Conservation (phyloP, 2,797 vertebrate genomes). For the Epinephelus awoara region DNA sequence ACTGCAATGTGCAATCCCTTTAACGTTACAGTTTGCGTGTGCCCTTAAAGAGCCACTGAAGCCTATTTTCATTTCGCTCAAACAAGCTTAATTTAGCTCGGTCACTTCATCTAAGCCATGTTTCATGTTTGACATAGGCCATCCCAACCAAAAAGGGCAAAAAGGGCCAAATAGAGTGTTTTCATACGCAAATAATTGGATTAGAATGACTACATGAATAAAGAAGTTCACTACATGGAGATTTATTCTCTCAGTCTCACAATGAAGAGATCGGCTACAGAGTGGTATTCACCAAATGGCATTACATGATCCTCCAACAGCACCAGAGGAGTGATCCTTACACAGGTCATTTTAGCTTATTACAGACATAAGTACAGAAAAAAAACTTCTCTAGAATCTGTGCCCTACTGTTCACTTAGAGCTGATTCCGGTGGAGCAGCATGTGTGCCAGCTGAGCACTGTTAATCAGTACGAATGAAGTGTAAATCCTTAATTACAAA, state of each 20-base stretch:
- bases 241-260: not conserved
- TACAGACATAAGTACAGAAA: not conserved
- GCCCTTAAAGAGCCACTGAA: slow-evolving; percentile 21
- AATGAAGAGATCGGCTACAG: not conserved
- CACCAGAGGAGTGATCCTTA: not conserved
- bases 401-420: no score
- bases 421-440: no score
- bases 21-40: slow-evolving; percentile 24
- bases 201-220: slow-evolving; percentile 28
- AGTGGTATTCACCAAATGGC: not conserved
- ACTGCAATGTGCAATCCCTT: slow-evolving; percentile 41
- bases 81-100: slow-evolving; percentile 45
- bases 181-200: slow-evolving; percentile 50
- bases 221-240: slow-evolving; percentile 7
- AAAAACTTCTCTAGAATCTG: no score
- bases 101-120: slow-evolving; percentile 40
- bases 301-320: not conserved
- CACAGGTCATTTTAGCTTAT: not conserved
- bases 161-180: slow-evolving; percentile 17
- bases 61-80: slow-evolving; percentile 45
- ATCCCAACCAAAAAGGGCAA: not conserved
- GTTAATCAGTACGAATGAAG: no score
- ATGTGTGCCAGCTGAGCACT: no score
- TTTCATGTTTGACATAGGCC: slow-evolving; percentile 40
- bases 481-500: no score